Evolutionary conservation across 2,888 invertebrate species (phyloP), one percentile per base, ranked within the genome.

Genomic region (Drosophila robusta): DNA sequence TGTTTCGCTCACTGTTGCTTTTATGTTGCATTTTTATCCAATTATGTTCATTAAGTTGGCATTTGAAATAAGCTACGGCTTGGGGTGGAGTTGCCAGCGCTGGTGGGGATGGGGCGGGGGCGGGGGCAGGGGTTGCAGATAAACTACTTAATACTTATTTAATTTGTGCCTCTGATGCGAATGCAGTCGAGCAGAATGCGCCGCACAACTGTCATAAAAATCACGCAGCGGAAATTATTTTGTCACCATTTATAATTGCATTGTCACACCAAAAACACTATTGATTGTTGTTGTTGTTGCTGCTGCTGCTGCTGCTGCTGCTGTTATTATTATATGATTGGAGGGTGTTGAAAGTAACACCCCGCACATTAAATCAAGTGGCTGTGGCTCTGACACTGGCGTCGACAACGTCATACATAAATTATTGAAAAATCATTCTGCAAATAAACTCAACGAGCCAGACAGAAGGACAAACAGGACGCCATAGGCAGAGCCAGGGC

Each of bases 211-310:
- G 90, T 90, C 90, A 90, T 90, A 90, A 90, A 90, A 90, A 90
- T 90, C 90, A 90, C 89, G 85, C 84, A 83, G 89, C 89, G 90
- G 89, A 90, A 90, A 90, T 90, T 90, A 90, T 90, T 90, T 90
- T 90, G 90, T 90, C 90, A 90, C 90, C 90, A 90, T 90, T 90
- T 90, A 90, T 90, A 90, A 90, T 90, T 90, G 90, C 89, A 90
- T 90, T 90, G 90, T 90, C 90, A 90, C 87, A 87, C 75, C 79
- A 82, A 65, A 61, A 63, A 56, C 66, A 70, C 44, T 74, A 67
- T 66, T 57, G 52, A 57, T 32, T 61, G 62, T 47, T 61, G 61
- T n/a, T 57, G 44, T 16, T 78, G 55, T 7, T 51, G 45, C 14
- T 49, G 26, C 32, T 42, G 42, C 22, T 55, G 52, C 18, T 64